Percentiles rank a stretch among this genome's conserved stretches.
Conservation (phyloP, 2,888 invertebrate species). For the Plutella xylostella region DNA sequence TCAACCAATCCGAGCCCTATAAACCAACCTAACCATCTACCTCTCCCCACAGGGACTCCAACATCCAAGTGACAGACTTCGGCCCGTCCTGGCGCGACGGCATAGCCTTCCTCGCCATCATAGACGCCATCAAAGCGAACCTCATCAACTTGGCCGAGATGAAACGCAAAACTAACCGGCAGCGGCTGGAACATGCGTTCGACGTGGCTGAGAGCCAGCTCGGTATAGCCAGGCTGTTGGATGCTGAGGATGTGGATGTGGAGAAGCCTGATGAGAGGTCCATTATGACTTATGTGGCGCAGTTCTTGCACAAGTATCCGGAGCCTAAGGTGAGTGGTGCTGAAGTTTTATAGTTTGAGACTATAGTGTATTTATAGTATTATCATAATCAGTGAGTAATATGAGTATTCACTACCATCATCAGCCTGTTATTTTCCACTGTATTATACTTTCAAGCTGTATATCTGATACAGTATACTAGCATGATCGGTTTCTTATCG, state of each 20-base stretch:
- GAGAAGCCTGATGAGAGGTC: constrained; percentile 97
- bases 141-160: constrained; percentile 89
- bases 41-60: constrained; percentile 74
- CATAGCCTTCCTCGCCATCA: constrained; percentile 93
- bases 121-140: constrained; percentile 94
- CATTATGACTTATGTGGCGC: constrained; percentile 98
- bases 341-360: too few species aligned
- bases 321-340: constrained; percentile 79
- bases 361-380: too few species aligned
- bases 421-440: too few species aligned
- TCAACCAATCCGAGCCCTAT: too few species aligned
- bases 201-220: constrained; percentile 91
- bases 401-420: too few species aligned
- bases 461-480: too few species aligned
- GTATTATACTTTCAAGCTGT: too few species aligned
- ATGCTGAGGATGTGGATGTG: constrained; percentile 96
- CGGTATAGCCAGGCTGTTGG: constrained; percentile 88
- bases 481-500: too few species aligned
- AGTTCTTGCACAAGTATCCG: constrained; percentile 95
- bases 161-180: constrained; percentile 78
- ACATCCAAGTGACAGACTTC: constrained; percentile 92
- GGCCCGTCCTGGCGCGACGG: constrained; percentile 97
- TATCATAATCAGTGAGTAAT: too few species aligned
- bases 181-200: constrained; percentile 92
- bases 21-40: neutral